A percentile compares a stretch with the other conserved stretches of the same genome.
phyloP scores from a whole-genome alignment of 2,797 vertebrate species.

The Arrhamphus sclerolepis region DNA sequence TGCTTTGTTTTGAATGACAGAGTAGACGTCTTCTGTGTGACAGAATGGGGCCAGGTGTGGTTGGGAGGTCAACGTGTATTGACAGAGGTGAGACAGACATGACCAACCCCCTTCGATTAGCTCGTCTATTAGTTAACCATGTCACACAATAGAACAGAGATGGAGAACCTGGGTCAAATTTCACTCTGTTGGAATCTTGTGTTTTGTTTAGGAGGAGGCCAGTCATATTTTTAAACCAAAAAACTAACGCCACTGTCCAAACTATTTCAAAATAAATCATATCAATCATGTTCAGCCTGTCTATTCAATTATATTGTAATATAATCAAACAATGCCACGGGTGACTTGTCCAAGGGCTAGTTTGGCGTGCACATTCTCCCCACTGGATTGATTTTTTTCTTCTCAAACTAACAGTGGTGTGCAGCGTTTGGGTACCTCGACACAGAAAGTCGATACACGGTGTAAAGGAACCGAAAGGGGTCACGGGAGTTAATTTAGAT shows the following conservation, averaged over 20 bases:
- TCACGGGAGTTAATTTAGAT: conserved; percentile 64
- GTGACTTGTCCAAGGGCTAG: conserved; percentile 29
- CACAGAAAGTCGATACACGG: conserved; percentile 50
- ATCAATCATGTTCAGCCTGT: conserved; percentile 1
- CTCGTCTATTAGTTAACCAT: conserved; percentile 60
- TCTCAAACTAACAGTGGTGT: conserved; percentile 16
- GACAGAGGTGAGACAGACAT: conserved; percentile 58
- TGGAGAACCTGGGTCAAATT: conserved; percentile 46
- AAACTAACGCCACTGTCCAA: conserved; percentile 6
- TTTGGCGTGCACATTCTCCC: conserved; percentile 29
- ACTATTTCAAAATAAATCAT: background rate
- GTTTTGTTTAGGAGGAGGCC: conserved; percentile 5
- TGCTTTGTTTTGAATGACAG: conserved; percentile 48
- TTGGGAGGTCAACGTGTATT: conserved; percentile 59
- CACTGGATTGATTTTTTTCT: conserved; percentile 35
- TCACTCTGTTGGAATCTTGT: conserved; percentile 15
- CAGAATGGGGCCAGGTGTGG: conserved; percentile 18
- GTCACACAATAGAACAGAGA: conserved; percentile 46
- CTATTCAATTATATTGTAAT: background rate
- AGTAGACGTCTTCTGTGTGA: conserved; percentile 30
- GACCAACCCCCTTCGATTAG: conserved; percentile 61
- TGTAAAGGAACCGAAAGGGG: conserved; percentile 53
- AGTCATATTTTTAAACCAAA: conserved; percentile 3
- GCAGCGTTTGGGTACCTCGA: conserved; percentile 27
- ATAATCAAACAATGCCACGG: conserved; percentile 23